phyloP scores from a whole-genome alignment of 2,888 invertebrate species.

The Tethea ocularis region DNA sequence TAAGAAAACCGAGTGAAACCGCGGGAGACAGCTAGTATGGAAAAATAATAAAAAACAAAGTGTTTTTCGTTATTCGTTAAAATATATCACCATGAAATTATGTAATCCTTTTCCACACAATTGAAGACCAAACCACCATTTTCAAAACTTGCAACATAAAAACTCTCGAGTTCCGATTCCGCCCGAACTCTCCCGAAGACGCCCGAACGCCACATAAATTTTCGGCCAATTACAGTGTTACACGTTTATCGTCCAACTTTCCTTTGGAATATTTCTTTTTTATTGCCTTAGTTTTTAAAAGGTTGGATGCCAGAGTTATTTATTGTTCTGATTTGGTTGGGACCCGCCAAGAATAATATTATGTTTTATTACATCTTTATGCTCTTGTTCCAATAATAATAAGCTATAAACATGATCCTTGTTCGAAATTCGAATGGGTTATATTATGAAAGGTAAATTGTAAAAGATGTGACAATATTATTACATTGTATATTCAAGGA shows the following conservation, averaged over 20 bases:
- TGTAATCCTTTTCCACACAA: not conserved
- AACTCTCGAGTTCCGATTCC: slow-evolving; percentile 34
- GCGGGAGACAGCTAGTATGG: too few species aligned
- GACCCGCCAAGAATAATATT: slow-evolving; percentile 30
- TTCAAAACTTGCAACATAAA: slow-evolving; percentile 12
- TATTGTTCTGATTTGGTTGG: slow-evolving; percentile 41
- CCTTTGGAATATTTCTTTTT: slow-evolving; percentile 65
- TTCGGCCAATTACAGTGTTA: slow-evolving; percentile 63
- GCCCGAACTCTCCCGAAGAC: slow-evolving; percentile 41
- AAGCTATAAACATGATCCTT: slow-evolving; percentile 6
- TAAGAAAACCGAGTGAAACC: too few species aligned
- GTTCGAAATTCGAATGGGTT: slow-evolving; percentile 2
- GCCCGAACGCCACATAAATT: slow-evolving; percentile 57
- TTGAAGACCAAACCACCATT: slow-evolving; percentile 10
- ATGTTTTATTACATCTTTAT: slow-evolving; percentile 26
- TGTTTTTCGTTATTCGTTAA: not conserved
- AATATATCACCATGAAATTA: not conserved
- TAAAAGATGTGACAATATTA: not conserved
- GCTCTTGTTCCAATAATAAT: slow-evolving; percentile 18
- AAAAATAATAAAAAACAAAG: not conserved
- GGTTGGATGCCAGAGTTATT: slow-evolving; percentile 58
- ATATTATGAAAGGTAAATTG: not conserved
- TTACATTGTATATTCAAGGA: not conserved
- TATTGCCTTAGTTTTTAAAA: slow-evolving; percentile 72
- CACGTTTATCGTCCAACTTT: slow-evolving; percentile 61